Evolutionary conservation across 2,797 vertebrate genomes (phyloP).

Genomic region (Ctenopoma multispine): DNA sequence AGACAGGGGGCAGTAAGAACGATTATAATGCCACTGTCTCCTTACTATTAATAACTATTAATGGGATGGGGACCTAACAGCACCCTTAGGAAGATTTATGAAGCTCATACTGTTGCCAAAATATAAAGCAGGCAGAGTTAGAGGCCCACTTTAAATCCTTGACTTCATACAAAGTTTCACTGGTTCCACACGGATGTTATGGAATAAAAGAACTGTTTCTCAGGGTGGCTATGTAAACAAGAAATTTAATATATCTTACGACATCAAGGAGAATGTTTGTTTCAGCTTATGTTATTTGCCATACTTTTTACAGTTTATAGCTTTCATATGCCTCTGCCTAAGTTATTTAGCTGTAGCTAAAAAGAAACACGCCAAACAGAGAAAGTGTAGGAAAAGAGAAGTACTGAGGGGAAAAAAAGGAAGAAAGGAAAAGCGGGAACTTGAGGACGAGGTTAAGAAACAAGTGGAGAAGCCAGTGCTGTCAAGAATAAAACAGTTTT

Average conservation of each 20-base stretch:
- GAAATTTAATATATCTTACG: slow-evolving; percentile 28
- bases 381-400: slow-evolving; percentile 19
- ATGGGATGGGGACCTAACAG: slow-evolving; percentile 32
- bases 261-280: slow-evolving; percentile 8
- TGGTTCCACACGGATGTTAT: slow-evolving; percentile 37
- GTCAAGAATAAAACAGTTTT: slow-evolving; percentile 14
- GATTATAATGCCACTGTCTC: slow-evolving; percentile 47
- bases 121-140: slow-evolving; percentile 24
- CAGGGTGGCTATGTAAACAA: slow-evolving; percentile 16
- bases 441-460: background rate
- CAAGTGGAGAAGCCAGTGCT: slow-evolving; percentile 14
- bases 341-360: slow-evolving; percentile 29
- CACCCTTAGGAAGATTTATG: slow-evolving; percentile 53
- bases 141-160: slow-evolving; percentile 11
- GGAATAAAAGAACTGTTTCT: slow-evolving; percentile 33
- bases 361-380: slow-evolving; percentile 16
- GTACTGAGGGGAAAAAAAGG: background rate
- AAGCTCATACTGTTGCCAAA: slow-evolving; percentile 61
- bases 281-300: slow-evolving; percentile 20
- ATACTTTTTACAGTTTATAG: background rate
- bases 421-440: background rate
- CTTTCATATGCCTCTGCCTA: slow-evolving; percentile 3
- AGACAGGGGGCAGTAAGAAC: slow-evolving; percentile 16
- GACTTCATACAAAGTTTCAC: slow-evolving; percentile 36
- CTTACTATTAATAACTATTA: slow-evolving; percentile 61